A percentile compares a stretch with the other conserved stretches of the same genome.
phyloP scores from a whole-genome alignment of 2,888 invertebrate species.

The Mesochorus sp. region DNA sequence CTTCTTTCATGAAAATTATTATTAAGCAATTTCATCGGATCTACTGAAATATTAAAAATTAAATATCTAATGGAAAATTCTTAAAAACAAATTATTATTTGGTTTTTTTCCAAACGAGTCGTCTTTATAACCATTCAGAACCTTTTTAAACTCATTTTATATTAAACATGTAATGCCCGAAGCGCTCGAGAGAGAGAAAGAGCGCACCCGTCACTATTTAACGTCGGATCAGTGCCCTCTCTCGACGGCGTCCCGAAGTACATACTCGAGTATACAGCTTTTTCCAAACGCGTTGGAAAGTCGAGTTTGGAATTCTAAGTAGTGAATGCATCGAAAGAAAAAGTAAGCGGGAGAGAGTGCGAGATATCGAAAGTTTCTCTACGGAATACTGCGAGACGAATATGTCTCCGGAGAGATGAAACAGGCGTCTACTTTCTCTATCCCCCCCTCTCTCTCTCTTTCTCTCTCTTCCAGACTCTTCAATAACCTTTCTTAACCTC shows the following conservation, averaged over 20 bases:
- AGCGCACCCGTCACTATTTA: background rate
- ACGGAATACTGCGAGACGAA: conserved; percentile 24
- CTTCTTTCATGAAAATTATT: too few species aligned
- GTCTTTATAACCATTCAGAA: too few species aligned
- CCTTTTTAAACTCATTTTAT: too few species aligned
- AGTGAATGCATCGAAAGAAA: too few species aligned
- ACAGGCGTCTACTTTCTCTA: conserved; percentile 1
- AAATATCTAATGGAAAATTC: too few species aligned
- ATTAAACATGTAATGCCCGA: background rate
- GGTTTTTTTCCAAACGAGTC: too few species aligned
- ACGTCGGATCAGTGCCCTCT: background rate
- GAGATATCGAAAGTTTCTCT: background rate
- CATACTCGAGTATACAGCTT: conserved; percentile 59
- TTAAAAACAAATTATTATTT: too few species aligned
- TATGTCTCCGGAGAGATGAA: conserved; percentile 48
- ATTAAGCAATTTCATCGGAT: too few species aligned
- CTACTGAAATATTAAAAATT: too few species aligned
- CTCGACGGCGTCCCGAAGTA: conserved; percentile 47
- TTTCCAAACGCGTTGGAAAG: background rate
- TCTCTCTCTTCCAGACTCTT: background rate
- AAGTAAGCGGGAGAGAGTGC: conserved; percentile 15
- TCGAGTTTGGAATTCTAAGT: conserved; percentile 62
- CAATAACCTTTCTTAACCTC: conserved; percentile 13
- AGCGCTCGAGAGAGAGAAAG: background rate
- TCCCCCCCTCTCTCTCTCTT: too few species aligned